Conservation (phyloP, 2,797 vertebrate genomes). For the Propithecus perrieri region DNA sequence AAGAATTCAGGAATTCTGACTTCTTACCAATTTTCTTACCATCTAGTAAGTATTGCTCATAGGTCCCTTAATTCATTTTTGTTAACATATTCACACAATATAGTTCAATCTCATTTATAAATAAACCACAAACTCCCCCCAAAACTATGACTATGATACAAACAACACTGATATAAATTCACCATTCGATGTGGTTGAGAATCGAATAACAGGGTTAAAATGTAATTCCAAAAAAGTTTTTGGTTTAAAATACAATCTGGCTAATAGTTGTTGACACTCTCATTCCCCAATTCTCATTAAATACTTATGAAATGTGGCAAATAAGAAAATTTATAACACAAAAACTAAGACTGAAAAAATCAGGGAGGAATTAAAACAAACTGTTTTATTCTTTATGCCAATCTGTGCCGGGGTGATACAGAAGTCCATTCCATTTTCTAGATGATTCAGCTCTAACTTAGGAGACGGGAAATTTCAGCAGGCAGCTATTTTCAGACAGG, state of each 20-base stretch:
- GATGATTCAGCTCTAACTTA: background rate
- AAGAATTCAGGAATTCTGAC: conserved; percentile 26
- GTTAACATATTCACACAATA: background rate
- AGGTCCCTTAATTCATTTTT: background rate
- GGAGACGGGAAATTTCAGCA: background rate
- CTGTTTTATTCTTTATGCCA: background rate
- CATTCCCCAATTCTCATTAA: conserved; percentile 7
- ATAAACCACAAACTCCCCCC: background rate
- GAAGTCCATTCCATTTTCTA: background rate
- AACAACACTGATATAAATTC: background rate
- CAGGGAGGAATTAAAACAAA: background rate
- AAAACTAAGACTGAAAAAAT: conserved; percentile 21
- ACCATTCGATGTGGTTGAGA: background rate
- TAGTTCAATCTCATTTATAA: conserved; percentile 31
- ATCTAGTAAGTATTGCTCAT: background rate
- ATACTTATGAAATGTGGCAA: conserved; percentile 19
- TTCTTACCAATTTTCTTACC: background rate
- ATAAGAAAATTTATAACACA: background rate
- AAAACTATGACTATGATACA: background rate
- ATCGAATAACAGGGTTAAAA: background rate
- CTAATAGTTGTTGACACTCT: background rate
- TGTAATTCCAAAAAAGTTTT: background rate
- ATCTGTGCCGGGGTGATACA: background rate
- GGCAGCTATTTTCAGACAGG: background rate
- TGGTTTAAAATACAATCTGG: background rate